A percentile compares a stretch with the other conserved stretches of the same genome.
These are phyloP conservation scores for Xerus rutilus DNA, from an alignment of 2,797 vertebrate genomes.

Conservation along the genomic window DNA sequence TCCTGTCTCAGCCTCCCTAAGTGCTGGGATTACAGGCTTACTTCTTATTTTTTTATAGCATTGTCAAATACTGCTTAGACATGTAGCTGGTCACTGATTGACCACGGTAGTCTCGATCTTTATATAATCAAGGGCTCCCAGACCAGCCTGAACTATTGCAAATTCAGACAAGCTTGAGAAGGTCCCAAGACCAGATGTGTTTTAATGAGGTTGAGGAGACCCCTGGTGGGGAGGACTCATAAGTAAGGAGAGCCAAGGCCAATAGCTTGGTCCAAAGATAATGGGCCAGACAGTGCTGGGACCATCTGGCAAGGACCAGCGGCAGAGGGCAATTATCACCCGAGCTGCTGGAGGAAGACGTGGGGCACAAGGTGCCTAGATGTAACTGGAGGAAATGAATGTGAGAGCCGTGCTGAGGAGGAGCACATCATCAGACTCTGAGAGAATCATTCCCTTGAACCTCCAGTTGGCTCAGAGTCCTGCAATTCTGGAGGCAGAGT, in stretches of 20 bases:
- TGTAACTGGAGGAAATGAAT: constrained; percentile 33
- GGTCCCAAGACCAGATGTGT: background rate
- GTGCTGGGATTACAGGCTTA: too few relatives aligned
- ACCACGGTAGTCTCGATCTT: background rate
- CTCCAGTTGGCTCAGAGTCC: background rate
- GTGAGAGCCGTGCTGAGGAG: background rate
- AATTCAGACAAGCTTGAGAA: background rate
- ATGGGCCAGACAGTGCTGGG: background rate
- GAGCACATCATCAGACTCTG: background rate
- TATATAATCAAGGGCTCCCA: background rate
- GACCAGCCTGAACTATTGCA: constrained; percentile 16
- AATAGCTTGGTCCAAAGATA: constrained; percentile 4
- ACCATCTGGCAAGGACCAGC: background rate
- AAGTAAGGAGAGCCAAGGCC: constrained; percentile 35
- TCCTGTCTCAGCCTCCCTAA: too few relatives aligned
- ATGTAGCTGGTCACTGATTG: background rate
- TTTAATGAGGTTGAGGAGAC: background rate
- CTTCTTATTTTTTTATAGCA: background rate
- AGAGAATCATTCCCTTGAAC: background rate
- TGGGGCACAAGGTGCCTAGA: background rate
- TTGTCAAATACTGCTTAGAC: background rate
- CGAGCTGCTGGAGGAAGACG: background rate
- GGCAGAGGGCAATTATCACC: background rate
- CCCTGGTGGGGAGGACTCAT: background rate
- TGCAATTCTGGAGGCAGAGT: background rate